Base-by-base conservation (phyloP, 2,888 invertebrate species). In the Nomada hirtipes region DNA sequence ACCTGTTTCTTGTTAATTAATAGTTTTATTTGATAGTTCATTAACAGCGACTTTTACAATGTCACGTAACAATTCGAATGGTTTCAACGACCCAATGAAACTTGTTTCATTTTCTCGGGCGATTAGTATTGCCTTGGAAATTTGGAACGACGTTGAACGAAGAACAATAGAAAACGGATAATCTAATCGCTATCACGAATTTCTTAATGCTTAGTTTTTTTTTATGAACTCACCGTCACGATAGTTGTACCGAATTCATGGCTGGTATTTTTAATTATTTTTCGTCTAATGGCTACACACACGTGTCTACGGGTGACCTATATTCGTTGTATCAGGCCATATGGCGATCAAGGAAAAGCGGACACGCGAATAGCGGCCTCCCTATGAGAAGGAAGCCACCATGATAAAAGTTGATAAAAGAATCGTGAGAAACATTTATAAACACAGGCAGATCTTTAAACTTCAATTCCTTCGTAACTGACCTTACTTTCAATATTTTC, bases 281-380 rank as follows among this genome's bases (percentile, higher is more conserved):
- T 63, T 13, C 10, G 61, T 20, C 52, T 71, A 59, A 44, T 20
- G 57, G 64, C 65, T 53, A 68, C 57, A 71, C 55, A 36, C 73
- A 76, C 71, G 73, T 83, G 83, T 29, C 67, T 42, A 1, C 20
- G 53, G 9, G 20, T 69, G 79, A 84, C 85, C 84, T 65, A 84
- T 74, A 79, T 85, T 74, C 44, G 26, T 18, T 70, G 70, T 53
- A 52, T 83, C 73, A 60, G 65, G 44, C 84, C 78, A 82, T 64
- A 82, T 83, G 83, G 82, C 42, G n/a, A n/a, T 11, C 59, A 74
- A 63, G n/a, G 52, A 75, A 52, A 64, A 36, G 44, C 29, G 23
- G 26, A 44, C 36, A 59, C 80, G 20, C 44, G 59, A 61, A 67
- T 42, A 71, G 73, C 20, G 36, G 52, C 44, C 20, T 20, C 9